Conservation (phyloP, 2,888 invertebrate species). For the Branchipolynoe longqiensis region DNA sequence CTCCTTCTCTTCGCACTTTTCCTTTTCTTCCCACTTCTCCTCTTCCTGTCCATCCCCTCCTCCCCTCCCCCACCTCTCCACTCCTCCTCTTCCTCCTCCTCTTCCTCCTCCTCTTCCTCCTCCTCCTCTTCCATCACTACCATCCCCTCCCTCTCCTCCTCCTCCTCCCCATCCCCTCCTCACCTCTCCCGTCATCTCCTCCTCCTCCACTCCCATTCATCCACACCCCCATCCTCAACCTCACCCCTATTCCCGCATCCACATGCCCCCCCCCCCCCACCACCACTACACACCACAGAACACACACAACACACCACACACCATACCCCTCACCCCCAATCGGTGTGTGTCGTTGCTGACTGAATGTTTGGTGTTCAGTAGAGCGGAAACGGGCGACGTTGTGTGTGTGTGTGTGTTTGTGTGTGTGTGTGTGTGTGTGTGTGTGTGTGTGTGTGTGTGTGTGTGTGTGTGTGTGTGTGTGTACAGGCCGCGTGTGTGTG, state of each 20-base stretch:
- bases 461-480: not conserved
- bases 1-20: too few species aligned
- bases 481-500: not conserved
- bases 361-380: not conserved
- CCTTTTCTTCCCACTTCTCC: too few species aligned
- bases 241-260: too few species aligned
- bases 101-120: slow-evolving; percentile 36
- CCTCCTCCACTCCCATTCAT: not conserved
- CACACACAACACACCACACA: too few species aligned
- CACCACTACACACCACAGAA: too few species aligned
- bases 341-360: too few species aligned
- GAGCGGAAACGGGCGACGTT: not conserved
- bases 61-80: too few species aligned
- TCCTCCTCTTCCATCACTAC: slow-evolving; percentile 8
- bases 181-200: not conserved
- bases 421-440: not conserved
- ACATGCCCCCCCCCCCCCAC: not conserved
- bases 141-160: not conserved
- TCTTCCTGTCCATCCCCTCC: too few species aligned
- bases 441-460: not conserved
- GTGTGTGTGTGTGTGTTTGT: not conserved
- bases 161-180: not conserved
- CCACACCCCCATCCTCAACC: not conserved
- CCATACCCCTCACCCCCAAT: too few species aligned
- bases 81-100: slow-evolving; percentile 18